phyloP scores from a whole-genome alignment of 1,140 invertebrate species.

The Stenopsyche tienmushanensis region DNA sequence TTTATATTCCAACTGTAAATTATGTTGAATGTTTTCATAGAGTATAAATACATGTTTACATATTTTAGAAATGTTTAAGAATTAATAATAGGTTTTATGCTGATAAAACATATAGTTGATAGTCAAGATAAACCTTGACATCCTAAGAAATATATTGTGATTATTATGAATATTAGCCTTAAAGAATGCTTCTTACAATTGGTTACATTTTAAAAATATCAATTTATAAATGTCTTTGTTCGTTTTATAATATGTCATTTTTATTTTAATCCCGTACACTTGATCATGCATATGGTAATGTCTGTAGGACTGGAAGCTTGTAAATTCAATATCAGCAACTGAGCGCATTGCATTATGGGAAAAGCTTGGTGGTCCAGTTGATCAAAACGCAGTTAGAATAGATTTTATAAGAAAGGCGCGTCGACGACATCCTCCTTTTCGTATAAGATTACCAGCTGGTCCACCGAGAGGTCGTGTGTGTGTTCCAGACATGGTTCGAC shows the following conservation, averaged over 20 bases:
- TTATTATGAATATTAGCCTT: too few species aligned
- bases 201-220: too few species aligned
- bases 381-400: constrained; percentile 82
- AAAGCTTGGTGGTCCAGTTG: constrained; percentile 72
- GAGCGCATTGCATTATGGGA: constrained; percentile 86
- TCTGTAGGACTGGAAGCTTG: constrained; percentile 74
- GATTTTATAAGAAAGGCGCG: constrained; percentile 82
- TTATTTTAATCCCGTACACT: background rate
- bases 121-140: too few species aligned
- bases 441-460: constrained; percentile 59
- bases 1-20: too few species aligned
- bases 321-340: constrained; percentile 76
- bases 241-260: background rate
- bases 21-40: too few species aligned
- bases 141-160: too few species aligned
- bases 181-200: too few species aligned
- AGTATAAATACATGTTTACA: too few species aligned
- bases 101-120: too few species aligned
- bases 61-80: too few species aligned
- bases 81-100: too few species aligned
- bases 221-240: too few species aligned
- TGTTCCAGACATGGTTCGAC: constrained; percentile 75
- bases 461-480: constrained; percentile 57
- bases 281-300: background rate
- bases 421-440: constrained; percentile 71